phyloP scores from a whole-genome alignment of 1,140 invertebrate species.

The Rhyacophila brunnea region DNA sequence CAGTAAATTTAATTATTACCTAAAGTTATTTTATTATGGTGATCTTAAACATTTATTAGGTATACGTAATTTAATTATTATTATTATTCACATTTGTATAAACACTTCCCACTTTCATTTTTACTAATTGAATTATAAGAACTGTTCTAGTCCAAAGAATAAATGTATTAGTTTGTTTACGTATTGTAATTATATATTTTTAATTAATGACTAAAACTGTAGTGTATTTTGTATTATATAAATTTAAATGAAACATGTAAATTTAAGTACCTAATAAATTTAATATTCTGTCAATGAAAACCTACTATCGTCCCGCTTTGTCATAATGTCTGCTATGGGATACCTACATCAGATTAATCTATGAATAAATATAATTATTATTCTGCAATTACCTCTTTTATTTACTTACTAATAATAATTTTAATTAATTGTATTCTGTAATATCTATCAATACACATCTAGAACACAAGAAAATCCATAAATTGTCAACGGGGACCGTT shows the following conservation, averaged over 20 bases:
- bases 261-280: slow-evolving; percentile 7
- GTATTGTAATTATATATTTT: slow-evolving; percentile 23
- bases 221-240: slow-evolving; percentile 29
- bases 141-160: slow-evolving; percentile 35
- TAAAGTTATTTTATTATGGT: neutral
- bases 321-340: slow-evolving; percentile 24
- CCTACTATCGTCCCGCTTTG: slow-evolving; percentile 18
- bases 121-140: slow-evolving; percentile 17
- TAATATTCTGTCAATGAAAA: slow-evolving; percentile 25
- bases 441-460: too few relatives aligned
- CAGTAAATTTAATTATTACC: too few relatives aligned
- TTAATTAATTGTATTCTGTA: too few relatives aligned
- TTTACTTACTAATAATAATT: neutral
- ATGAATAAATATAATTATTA: slow-evolving; percentile 31
- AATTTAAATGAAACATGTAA: slow-evolving; percentile 11
- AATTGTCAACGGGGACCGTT: too few relatives aligned
- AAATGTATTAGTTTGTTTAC: slow-evolving; percentile 35
- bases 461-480: too few relatives aligned
- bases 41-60: neutral
- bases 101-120: slow-evolving; percentile 17
- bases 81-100: slow-evolving; percentile 22
- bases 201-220: slow-evolving; percentile 21
- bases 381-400: neutral
- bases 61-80: slow-evolving; percentile 10
- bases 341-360: slow-evolving; percentile 25